These are phyloP conservation scores for Clavelina lepadiformis DNA, from an alignment of 23 tunicate genomes.

Conservation along the genomic window DNA sequence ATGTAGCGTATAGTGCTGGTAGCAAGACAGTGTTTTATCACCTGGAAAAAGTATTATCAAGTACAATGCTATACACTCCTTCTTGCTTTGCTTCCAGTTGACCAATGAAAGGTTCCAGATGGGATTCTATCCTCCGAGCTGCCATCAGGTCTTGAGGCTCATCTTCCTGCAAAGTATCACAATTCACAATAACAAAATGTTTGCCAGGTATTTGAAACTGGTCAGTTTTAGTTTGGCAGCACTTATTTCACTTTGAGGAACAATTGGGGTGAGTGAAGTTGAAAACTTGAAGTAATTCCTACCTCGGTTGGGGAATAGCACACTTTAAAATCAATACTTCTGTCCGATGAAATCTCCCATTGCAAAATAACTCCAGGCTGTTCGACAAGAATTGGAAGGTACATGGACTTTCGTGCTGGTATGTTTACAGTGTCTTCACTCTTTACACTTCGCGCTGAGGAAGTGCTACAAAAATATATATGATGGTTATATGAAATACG, in stretches of 20 bases:
- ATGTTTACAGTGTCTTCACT: conserved; percentile 15
- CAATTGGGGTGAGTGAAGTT: too few relatives aligned
- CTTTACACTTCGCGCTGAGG: conserved; percentile 4
- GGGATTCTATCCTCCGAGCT: conserved; percentile 44
- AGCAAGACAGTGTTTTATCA: conserved; percentile 2
- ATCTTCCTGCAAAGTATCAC: conserved; percentile 22
- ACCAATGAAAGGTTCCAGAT: conserved; percentile 59
- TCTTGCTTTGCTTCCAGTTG: conserved; percentile 35
- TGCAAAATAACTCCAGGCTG: conserved; percentile 35
- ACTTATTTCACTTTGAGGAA: not conserved
- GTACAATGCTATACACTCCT: conserved; percentile 63
- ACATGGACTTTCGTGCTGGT: conserved; percentile 39
- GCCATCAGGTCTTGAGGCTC: conserved; percentile 36
- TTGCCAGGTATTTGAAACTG: not conserved
- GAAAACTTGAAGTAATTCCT: too few relatives aligned
- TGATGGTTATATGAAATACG: too few relatives aligned
- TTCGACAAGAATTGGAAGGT: conserved; percentile 46
- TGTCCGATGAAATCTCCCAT: conserved; percentile 62
- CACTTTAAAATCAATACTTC: conserved; percentile 53
- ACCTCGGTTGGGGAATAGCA: conserved; percentile 55
- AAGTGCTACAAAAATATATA: too few relatives aligned
- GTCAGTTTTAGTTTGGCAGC: not conserved
- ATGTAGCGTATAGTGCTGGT: too few relatives aligned
- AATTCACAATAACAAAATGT: too few relatives aligned
- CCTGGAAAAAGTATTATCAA: conserved; percentile 82